A percentile compares a stretch with the other conserved stretches of the same genome.
Conservation (phyloP, 2,113 vertebrate genomes). For the Thryonomys swinderianus region DNA sequence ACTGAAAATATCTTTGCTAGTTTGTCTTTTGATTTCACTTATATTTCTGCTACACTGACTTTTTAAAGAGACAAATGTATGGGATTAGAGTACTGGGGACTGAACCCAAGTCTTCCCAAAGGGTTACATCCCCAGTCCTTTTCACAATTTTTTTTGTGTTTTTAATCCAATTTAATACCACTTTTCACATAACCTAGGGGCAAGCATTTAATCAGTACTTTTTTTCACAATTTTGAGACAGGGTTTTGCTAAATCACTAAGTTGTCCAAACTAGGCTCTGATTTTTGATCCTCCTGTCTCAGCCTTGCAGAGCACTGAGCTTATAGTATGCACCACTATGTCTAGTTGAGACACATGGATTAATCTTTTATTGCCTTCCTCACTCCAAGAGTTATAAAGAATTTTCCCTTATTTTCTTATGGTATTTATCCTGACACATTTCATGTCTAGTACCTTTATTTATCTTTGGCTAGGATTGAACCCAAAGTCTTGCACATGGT, state of each 20-base stretch:
- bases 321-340: neutral
- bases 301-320: neutral
- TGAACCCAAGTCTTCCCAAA: neutral
- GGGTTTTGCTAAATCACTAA: neutral
- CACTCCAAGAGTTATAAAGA: neutral
- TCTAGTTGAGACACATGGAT: neutral
- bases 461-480: neutral
- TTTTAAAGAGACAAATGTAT: neutral
- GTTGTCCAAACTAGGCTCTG: neutral
- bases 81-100: neutral
- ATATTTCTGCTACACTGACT: neutral
- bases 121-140: neutral
- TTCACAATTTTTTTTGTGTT: too few species aligned
- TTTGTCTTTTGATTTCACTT: constrained; percentile 58
- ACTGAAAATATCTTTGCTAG: constrained; percentile 14
- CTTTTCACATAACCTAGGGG: constrained; percentile 47
- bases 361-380: constrained; percentile 15
- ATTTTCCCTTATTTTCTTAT: constrained; percentile 23
- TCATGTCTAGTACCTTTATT: neutral
- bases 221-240: neutral
- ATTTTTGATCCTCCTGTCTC: neutral
- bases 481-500: neutral
- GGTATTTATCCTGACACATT: constrained; percentile 20
- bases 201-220: constrained; percentile 56
- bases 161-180: constrained; percentile 34